A percentile compares a stretch with the other conserved stretches of the same genome.
These are phyloP conservation scores for Suillia variegata DNA, from an alignment of 2,888 invertebrate genomes.

Conservation along the genomic window DNA sequence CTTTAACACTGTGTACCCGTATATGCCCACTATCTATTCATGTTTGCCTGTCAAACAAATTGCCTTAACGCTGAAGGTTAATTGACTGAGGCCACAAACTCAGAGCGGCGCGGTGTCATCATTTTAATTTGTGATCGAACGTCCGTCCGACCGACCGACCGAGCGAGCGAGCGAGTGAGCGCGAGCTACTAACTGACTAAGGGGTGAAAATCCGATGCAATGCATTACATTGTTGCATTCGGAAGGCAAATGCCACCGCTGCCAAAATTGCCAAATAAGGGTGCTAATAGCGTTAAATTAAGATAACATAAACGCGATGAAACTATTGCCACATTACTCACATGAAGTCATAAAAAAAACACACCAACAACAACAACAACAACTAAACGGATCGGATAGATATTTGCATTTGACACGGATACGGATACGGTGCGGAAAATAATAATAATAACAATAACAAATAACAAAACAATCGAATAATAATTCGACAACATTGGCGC, in stretches of 20 bases:
- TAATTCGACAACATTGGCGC: too few species aligned
- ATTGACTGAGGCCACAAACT: conserved; percentile 1
- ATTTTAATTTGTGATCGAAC: too few species aligned
- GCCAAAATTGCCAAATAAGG: conserved; percentile 27
- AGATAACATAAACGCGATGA: conserved; percentile 45
- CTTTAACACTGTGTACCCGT: too few species aligned
- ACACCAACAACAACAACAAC: not conserved
- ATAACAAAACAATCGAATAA: too few species aligned
- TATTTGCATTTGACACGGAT: conserved; percentile 23
- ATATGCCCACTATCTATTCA: not conserved
- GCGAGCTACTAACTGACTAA: not conserved
- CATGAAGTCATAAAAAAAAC: not conserved
- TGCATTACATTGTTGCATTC: not conserved
- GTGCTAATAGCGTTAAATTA: conserved; percentile 55
- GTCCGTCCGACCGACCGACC: too few species aligned
- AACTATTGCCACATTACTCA: not conserved
- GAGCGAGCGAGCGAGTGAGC: too few species aligned
- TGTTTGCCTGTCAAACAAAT: conserved; percentile 13
- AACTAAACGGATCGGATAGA: not conserved
- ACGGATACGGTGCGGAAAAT: not conserved
- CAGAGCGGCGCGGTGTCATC: not conserved
- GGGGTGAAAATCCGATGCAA: not conserved
- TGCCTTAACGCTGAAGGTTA: conserved; percentile 11
- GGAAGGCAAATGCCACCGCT: not conserved
- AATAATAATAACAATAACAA: not conserved